These are phyloP conservation scores for Chromobotia macracanthus DNA, from an alignment of 2,797 vertebrate species.

Conservation along the genomic window DNA sequence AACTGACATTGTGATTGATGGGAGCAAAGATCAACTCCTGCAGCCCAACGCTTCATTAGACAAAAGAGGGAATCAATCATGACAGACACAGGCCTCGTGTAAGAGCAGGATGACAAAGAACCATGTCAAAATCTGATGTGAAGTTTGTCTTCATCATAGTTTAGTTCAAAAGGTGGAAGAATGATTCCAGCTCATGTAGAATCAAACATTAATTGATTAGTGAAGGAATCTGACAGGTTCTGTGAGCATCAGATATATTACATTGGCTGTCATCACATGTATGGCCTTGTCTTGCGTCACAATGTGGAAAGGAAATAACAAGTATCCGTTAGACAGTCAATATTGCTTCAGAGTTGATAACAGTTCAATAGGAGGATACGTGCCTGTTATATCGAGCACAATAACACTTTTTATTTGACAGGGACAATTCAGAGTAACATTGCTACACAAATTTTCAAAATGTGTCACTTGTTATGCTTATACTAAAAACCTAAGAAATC, in stretches of 20 bases:
- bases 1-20: conserved; percentile 46
- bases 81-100: conserved; percentile 32
- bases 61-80: conserved; percentile 47
- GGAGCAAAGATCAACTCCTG: conserved; percentile 42
- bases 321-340: neutral
- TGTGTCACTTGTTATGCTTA: too few relatives aligned
- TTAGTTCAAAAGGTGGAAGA: conserved; percentile 45
- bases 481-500: too few relatives aligned
- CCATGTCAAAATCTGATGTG: conserved; percentile 50
- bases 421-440: too few relatives aligned
- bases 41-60: conserved; percentile 48
- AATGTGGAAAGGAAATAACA: neutral
- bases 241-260: conserved; percentile 36
- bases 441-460: too few relatives aligned
- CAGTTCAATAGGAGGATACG: neutral
- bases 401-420: neutral
- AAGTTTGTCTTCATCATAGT: conserved; percentile 54
- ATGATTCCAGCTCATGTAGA: conserved; percentile 23
- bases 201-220: conserved; percentile 31
- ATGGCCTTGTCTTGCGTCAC: conserved; percentile 13
- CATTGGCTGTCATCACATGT: conserved; percentile 9
- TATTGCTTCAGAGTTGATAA: neutral
- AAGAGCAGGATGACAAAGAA: conserved; percentile 43
- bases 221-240: conserved; percentile 34
- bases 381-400: neutral